These are phyloP conservation scores for Cirrhinus mrigala DNA, from an alignment of 2,797 vertebrate species.

Conservation along the genomic window DNA sequence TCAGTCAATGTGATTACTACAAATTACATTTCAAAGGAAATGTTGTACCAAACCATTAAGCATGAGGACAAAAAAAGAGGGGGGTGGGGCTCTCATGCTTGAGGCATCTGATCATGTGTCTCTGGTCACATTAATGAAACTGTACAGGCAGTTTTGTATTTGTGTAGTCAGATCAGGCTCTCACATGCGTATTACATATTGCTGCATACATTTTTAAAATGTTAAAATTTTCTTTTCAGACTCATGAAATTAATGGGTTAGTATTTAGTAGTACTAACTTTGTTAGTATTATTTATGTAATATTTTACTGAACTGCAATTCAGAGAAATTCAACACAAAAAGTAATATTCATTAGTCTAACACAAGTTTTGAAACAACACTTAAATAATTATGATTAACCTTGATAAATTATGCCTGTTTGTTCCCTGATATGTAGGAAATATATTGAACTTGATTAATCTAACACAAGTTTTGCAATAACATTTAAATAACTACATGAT, in stretches of 20 bases:
- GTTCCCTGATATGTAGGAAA: no score
- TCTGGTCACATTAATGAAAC: neutral
- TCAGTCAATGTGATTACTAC: constrained; percentile 41
- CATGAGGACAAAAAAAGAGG: neutral
- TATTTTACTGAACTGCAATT: neutral
- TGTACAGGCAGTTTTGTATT: neutral
- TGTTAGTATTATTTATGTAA: no score
- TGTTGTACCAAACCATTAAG: constrained; percentile 29
- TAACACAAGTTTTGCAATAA: neutral
- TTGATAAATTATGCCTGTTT: neutral
- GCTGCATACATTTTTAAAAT: neutral
- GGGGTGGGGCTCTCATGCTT: neutral
- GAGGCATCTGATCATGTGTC: constrained; percentile 22
- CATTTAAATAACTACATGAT: neutral
- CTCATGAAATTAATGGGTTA: neutral
- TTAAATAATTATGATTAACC: neutral
- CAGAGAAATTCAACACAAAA: neutral
- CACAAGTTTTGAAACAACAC: neutral
- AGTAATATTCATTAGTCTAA: neutral
- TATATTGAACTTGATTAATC: neutral
- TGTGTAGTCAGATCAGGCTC: neutral
- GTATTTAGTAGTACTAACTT: neutral
- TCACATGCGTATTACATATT: neutral
- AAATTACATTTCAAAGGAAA: constrained; percentile 44
- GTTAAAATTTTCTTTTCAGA: neutral